Evolutionary conservation across 2,113 vertebrate genomes (phyloP), one percentile per base, ranked within the genome.

Genomic region (Trochalopteron elliotii): DNA sequence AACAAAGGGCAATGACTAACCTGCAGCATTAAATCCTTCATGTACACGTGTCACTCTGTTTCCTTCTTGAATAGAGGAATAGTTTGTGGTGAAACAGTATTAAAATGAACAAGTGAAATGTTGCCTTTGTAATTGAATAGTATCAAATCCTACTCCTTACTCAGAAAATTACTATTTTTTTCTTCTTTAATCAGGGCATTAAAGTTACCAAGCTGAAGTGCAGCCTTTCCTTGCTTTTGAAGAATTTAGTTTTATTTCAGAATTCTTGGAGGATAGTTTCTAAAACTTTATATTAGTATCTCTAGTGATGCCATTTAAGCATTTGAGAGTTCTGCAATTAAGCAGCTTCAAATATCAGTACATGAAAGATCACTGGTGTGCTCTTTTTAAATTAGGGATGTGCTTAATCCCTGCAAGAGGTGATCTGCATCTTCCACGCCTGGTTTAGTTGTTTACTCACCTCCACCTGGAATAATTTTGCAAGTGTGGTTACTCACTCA

Each of bases 351-450:
- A 30, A 7, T 39, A 33, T 14, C 30, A 35, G 16, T 5, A 35
- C 22, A 61, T 0, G 1, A 33, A 86, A 72, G 12, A 45, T 24
- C 3, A 5, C 52, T 15, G 47, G 16, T 21, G 3, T 10, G 12
- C 7, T 24, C 31, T 52, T 72, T 64, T 60, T 44, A 30, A 50
- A 40, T 61, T 1, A 72, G 30, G 31, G 22, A n/a, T 2, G 24
- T 68, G 21, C 35, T 82, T 39, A 2, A 21, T 15, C 87, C 60
- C 53, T 92, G 27, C 49, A 60, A 76, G 44, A 60, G 37, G 14
- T 31, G 30, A 61, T 33, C 45, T 83, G 63, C 35, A 61, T 12
- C n/a, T 65, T 64, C 25, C 9, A 12, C 6, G 28, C 7, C 14
- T 31, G 4, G 4, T 24, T 75, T 19, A 21, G 55, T 49, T 50